Conservation (phyloP, 1,140 invertebrate genomes). For the Proctacanthus coquilletti region DNA sequence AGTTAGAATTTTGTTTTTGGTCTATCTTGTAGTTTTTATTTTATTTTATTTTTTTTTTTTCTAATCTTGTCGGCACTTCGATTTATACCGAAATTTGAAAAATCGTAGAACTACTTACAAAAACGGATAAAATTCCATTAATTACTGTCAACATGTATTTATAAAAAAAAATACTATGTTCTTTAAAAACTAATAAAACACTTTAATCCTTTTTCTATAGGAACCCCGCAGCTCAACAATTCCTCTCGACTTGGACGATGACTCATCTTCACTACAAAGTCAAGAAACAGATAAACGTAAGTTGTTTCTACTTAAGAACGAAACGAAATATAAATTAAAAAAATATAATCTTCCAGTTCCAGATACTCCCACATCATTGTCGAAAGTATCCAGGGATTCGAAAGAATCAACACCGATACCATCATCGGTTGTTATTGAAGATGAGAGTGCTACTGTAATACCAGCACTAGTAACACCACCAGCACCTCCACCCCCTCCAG, state of each 20-base stretch:
- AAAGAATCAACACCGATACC: slow-evolving; percentile 29
- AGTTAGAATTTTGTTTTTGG: too few species aligned
- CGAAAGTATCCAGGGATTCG: slow-evolving; percentile 22
- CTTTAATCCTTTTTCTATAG: slow-evolving; percentile 32
- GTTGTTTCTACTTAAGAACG: slow-evolving; percentile 31
- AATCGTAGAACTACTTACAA: too few species aligned
- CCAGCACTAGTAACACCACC: slow-evolving; percentile 6
- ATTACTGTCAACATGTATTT: too few species aligned
- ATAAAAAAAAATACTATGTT: too few species aligned
- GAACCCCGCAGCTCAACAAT: slow-evolving; percentile 74
- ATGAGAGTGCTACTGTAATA: slow-evolving; percentile 1
- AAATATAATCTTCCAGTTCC: slow-evolving; percentile 14
- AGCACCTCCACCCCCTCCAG: slow-evolving; percentile 15
- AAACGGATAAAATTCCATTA: too few species aligned
- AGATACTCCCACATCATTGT: slow-evolving; percentile 26
- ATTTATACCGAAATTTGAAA: too few species aligned
- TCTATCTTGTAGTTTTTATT: too few species aligned
- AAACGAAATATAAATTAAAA: slow-evolving; percentile 1
- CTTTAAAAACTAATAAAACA: too few species aligned
- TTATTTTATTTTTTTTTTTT: not conserved
- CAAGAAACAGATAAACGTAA: slow-evolving; percentile 55
- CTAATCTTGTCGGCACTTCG: too few species aligned
- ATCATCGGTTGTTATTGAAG: slow-evolving; percentile 5
- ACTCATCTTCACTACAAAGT: slow-evolving; percentile 62
- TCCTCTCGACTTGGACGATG: slow-evolving; percentile 79